Evolutionary conservation across 2,113 vertebrate genomes (phyloP), one percentile per base, ranked within the genome.

Genomic region (Tricholaema leucomelas): DNA sequence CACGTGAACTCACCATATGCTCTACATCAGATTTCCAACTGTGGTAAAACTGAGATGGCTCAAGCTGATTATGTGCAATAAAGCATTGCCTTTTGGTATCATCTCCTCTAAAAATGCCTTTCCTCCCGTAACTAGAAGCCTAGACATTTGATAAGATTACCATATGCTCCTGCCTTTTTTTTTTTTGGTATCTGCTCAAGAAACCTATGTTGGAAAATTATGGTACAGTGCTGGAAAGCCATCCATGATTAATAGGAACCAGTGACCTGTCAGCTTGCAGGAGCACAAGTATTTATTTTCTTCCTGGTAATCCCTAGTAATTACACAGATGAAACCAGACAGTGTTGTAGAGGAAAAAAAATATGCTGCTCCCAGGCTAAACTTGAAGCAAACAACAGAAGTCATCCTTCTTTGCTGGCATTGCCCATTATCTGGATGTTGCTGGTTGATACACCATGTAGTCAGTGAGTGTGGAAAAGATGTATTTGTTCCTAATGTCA

Each of bases 1-100:
- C 69, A 88, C 25, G 16, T 88, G 90, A 94, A 83, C 72, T 95
- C 55, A 67, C 87, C 95, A 96, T 95, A 93, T 93, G 89, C 60
- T 94, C 69, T 20, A 75, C 56, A 89, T 93, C 74, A 91, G 58
- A 78, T 81, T 81, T 87, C 92, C 67, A 82, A 35, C 84, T 80
- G 84, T 20, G 71, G 81, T 69, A 89, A 78, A 91, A 91, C 52
- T 66, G 88, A 92, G 87, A 72, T 74, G 50, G 73, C 54, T 93
- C 56, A 72, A 88, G 81, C 4, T 31, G 55, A 74, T 85, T 74
- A 90, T 90, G 60, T 82, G 77, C 33, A 73, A 80, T 90, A 95
- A 92, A 60, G 60, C 30, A 54, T 40, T 80, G 84, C 74, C 78
- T 91, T 66, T 70, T 46, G 17, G 23, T 27, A 50, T 56, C 64